phyloP scores from a whole-genome alignment of 92 coral and sea anemone genomes.

The Porites rus region DNA sequence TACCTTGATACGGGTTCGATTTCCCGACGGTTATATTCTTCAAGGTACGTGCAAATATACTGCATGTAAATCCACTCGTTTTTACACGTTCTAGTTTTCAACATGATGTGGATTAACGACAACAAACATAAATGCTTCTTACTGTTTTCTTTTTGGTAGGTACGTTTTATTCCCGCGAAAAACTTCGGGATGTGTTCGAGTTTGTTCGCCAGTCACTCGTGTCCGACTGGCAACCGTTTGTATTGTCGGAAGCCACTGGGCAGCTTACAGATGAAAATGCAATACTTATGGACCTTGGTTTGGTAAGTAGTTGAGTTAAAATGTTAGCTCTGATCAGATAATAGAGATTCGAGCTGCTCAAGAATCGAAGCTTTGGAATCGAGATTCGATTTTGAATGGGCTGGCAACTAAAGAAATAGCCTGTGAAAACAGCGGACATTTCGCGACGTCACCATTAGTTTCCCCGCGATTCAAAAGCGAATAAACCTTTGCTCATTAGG shows the following conservation, averaged over 20 bases:
- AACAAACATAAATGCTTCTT: neutral
- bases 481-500: neutral
- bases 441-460: no score
- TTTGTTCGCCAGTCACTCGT: constrained; percentile 89
- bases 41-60: constrained; percentile 69
- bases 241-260: constrained; percentile 83
- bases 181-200: constrained; percentile 74
- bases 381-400: no score
- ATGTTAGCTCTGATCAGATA: no score
- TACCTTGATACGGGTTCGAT: constrained; percentile 86
- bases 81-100: neutral
- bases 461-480: neutral
- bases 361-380: no score
- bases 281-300: constrained; percentile 75
- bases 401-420: no score
- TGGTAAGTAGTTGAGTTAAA: constrained; percentile 69
- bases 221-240: constrained; percentile 97
- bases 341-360: no score
- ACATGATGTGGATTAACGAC: neutral
- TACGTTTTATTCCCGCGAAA: constrained; percentile 90
- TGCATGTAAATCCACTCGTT: neutral
- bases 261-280: constrained; percentile 87
- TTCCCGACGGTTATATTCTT: constrained; percentile 85
- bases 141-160: constrained; percentile 53
- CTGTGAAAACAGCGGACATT: no score